Evolutionary conservation across 2,797 vertebrate genomes (phyloP).

Genomic region (Manis javanica): DNA sequence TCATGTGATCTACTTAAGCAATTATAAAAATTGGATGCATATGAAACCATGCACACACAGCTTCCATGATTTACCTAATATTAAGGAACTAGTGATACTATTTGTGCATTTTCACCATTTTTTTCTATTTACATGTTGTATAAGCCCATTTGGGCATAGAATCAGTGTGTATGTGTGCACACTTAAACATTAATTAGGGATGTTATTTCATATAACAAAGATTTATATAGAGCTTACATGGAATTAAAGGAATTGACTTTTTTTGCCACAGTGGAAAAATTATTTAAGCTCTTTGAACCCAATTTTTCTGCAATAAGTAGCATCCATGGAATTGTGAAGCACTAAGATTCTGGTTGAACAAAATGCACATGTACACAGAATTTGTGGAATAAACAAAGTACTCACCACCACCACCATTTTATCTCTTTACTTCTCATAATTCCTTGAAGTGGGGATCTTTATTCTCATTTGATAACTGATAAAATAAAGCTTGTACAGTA

Average conservation of each 20-base stretch:
- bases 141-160: neutral
- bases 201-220: constrained; percentile 13
- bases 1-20: neutral
- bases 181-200: neutral
- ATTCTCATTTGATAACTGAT: neutral
- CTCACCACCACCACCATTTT: neutral
- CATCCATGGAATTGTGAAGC: neutral
- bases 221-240: neutral
- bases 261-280: neutral
- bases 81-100: neutral
- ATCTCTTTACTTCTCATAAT: neutral
- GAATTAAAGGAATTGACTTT: neutral
- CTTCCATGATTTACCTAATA: neutral
- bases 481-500: neutral
- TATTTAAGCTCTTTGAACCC: neutral
- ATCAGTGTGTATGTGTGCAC: neutral
- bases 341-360: neutral
- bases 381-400: neutral
- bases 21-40: neutral
- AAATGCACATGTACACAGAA: neutral
- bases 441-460: neutral
- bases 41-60: neutral
- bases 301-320: constrained; percentile 16
- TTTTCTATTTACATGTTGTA: neutral
- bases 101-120: neutral